Percentiles rank a stretch among this genome's conserved stretches.
phyloP scores from a whole-genome alignment of 2,113 vertebrate species.

The Oreocharis arfaki region DNA sequence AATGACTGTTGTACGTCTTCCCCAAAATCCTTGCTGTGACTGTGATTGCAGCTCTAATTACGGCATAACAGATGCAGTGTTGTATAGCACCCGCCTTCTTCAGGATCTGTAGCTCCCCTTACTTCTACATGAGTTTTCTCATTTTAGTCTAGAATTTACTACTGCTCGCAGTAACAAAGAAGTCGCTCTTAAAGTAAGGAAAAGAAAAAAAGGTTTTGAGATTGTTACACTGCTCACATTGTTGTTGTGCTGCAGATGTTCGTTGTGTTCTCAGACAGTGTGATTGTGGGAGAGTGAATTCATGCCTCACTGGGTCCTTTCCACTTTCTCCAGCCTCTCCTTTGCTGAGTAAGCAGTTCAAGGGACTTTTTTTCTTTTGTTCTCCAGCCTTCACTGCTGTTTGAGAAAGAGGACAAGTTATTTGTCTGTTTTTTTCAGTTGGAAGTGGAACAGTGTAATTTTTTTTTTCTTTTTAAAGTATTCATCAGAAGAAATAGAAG shows the following conservation, averaged over 20 bases:
- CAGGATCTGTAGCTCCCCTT: neutral
- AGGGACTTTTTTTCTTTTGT: neutral
- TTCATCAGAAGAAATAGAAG: neutral
- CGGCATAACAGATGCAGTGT: conserved; percentile 19
- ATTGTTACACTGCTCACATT: neutral
- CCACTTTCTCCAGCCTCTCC: neutral
- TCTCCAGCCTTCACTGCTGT: neutral
- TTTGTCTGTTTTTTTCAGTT: neutral
- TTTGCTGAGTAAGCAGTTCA: neutral
- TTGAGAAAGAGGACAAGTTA: neutral
- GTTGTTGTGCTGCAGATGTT: conserved; percentile 26
- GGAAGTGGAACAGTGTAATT: neutral
- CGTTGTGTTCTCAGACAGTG: neutral
- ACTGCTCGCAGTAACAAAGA: neutral
- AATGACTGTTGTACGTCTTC: neutral
- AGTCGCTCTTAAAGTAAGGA: neutral
- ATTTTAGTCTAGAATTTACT: conserved; percentile 10
- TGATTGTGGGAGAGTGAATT: neutral
- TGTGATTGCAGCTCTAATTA: conserved; percentile 35
- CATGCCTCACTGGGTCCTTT: neutral
- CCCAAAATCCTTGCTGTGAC: neutral
- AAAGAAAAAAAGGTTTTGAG: neutral
- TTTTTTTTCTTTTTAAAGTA: neutral
- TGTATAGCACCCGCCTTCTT: neutral
- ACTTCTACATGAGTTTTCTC: neutral